A percentile compares a stretch with the other conserved stretches of the same genome.
phyloP scores from a whole-genome alignment of 2,797 vertebrate genomes.

The Myotis pilosus region DNA sequence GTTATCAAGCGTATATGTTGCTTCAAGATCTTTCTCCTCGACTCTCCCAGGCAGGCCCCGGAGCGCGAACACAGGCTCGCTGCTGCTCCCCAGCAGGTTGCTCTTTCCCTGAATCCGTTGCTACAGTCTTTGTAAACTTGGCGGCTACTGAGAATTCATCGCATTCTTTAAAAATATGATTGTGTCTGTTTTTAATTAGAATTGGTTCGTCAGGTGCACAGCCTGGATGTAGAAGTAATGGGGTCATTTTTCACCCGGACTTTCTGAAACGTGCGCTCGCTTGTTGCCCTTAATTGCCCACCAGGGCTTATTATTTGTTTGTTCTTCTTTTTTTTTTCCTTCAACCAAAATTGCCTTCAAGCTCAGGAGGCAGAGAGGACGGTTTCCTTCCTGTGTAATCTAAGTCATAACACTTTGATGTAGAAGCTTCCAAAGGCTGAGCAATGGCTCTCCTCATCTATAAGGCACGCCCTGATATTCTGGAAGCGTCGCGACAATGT shows the following conservation, averaged over 20 bases:
- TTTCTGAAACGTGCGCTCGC: slow-evolving; percentile 3
- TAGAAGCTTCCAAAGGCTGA: not conserved
- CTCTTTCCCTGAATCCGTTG: slow-evolving; percentile 9
- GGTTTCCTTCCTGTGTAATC: not conserved
- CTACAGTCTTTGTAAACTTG: not conserved
- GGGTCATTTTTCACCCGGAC: slow-evolving; percentile 66
- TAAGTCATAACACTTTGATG: not conserved
- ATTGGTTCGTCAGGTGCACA: slow-evolving; percentile 64
- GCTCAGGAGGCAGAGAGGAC: not conserved
- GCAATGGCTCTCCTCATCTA: not conserved
- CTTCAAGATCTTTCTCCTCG: not conserved
- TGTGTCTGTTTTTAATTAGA: slow-evolving; percentile 74
- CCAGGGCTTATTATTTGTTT: slow-evolving; percentile 48
- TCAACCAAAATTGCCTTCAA: slow-evolving; percentile 11
- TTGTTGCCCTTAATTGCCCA: slow-evolving; percentile 65
- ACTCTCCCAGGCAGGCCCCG: not conserved
- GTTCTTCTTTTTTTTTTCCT: slow-evolving; percentile 44
- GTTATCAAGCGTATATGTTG: not conserved
- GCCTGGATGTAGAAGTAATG: slow-evolving; percentile 65
- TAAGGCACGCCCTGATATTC: not conserved
- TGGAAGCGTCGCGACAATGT: not conserved
- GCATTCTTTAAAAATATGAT: slow-evolving; percentile 55
- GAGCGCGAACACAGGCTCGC: not conserved
- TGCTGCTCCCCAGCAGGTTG: not conserved
- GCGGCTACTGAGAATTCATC: slow-evolving; percentile 42